Conservation (phyloP, 1,140 invertebrate genomes). For the Cydia strobilella region DNA sequence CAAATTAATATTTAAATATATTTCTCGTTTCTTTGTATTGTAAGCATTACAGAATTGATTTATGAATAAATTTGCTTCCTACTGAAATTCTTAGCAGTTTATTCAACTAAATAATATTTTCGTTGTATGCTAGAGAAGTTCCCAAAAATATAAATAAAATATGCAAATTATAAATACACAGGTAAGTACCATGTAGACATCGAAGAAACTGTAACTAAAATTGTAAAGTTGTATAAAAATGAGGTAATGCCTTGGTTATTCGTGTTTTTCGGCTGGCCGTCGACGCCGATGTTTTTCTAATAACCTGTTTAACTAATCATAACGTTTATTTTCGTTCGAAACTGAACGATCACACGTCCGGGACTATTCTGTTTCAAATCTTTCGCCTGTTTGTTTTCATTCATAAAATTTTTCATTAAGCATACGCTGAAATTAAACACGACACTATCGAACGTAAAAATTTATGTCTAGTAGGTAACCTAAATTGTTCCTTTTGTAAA, state of each 20-base stretch:
- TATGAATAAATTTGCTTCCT: constrained; percentile 72
- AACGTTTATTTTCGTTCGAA: constrained; percentile 74
- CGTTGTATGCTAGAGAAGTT: constrained; percentile 40
- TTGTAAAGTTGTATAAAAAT: not conserved
- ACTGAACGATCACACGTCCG: constrained; percentile 73
- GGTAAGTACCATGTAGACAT: not conserved
- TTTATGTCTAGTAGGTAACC: constrained; percentile 36
- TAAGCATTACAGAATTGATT: constrained; percentile 74
- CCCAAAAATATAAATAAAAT: constrained; percentile 38
- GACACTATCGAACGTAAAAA: constrained; percentile 39
- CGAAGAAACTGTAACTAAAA: not conserved
- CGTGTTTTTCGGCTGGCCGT: constrained; percentile 36
- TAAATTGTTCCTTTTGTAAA: constrained; percentile 33
- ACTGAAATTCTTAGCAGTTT: constrained; percentile 60
- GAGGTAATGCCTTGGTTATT: not conserved
- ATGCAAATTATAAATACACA: not conserved
- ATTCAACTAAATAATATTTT: not conserved
- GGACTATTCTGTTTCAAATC: constrained; percentile 77
- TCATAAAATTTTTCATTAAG: constrained; percentile 68
- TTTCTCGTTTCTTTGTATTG: constrained; percentile 66
- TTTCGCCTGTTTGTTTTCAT: constrained; percentile 67
- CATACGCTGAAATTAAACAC: constrained; percentile 52
- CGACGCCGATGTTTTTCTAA: constrained; percentile 70
- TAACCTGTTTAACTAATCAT: constrained; percentile 76
- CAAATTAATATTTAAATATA: constrained; percentile 77